phyloP scores from a whole-genome alignment of 2,888 invertebrate genomes.

The Steinernema carpocapsae region DNA sequence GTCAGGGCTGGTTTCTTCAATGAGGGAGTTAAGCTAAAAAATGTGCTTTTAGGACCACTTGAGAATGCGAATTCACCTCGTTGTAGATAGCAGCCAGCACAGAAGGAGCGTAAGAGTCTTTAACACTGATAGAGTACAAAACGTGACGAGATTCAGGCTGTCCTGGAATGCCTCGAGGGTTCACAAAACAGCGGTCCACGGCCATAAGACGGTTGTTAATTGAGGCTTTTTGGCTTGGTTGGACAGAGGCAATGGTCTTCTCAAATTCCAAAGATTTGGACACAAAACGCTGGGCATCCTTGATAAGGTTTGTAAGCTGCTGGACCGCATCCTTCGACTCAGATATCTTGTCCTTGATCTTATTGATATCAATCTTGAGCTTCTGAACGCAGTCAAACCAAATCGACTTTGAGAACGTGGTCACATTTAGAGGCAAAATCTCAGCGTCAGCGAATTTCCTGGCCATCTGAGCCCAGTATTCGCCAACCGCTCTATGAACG shows the following conservation, averaged over 20 bases:
- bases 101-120: constrained; percentile 54
- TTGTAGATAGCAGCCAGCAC: constrained; percentile 62
- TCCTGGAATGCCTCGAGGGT: constrained; percentile 69
- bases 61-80: constrained; percentile 40
- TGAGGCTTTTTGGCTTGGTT: neutral
- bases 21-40: constrained; percentile 11
- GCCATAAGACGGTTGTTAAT: constrained; percentile 58
- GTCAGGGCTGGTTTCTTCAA: constrained; percentile 37
- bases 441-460: constrained; percentile 69
- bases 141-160: constrained; percentile 65
- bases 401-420: neutral
- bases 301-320: neutral
- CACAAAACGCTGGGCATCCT: constrained; percentile 23
- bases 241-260: neutral
- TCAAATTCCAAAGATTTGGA: neutral
- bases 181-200: constrained; percentile 70
- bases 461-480: constrained; percentile 70
- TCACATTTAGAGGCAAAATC: constrained; percentile 70
- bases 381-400: constrained; percentile 31
- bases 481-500: constrained; percentile 69
- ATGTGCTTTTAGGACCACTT: neutral
- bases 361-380: constrained; percentile 13
- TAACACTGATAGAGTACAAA: constrained; percentile 67
- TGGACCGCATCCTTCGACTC: neutral
- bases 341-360: neutral